phyloP scores from a whole-genome alignment of 2,888 invertebrate genomes.

The Apoderus coryli region DNA sequence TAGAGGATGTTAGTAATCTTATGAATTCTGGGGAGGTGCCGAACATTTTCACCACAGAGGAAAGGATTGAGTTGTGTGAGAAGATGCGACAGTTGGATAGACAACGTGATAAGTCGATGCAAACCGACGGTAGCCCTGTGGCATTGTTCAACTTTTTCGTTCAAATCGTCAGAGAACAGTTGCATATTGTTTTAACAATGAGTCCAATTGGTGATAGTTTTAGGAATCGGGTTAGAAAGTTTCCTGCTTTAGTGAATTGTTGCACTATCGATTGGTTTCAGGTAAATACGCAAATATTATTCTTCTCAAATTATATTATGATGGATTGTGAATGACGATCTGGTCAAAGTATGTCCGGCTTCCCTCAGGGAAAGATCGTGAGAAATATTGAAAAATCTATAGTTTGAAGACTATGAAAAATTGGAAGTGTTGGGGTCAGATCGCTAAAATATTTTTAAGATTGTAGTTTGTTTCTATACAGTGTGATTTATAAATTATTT shows the following conservation, averaged over 20 bases:
- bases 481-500: no score
- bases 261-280: slow-evolving; percentile 96
- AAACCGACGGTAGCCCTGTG: slow-evolving; percentile 85
- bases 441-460: no score
- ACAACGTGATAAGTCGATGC: slow-evolving; percentile 69
- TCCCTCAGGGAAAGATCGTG: no score
- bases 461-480: no score
- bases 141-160: slow-evolving; percentile 87
- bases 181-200: slow-evolving; percentile 82
- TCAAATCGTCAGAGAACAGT: slow-evolving; percentile 72
- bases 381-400: no score
- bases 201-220: slow-evolving; percentile 81
- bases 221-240: slow-evolving; percentile 70
- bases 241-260: slow-evolving; percentile 86
- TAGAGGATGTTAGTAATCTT: slow-evolving; percentile 87
- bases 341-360: no score
- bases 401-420: no score
- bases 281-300: slow-evolving; percentile 27
- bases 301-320: no score
- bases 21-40: slow-evolving; percentile 90
- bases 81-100: slow-evolving; percentile 86
- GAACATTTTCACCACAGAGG: slow-evolving; percentile 72
- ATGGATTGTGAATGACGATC: no score
- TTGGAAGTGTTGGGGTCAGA: no score
- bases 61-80: slow-evolving; percentile 80